Evolutionary conservation across 2,888 invertebrate species (phyloP).

Genomic region (Limenitis camilla): DNA sequence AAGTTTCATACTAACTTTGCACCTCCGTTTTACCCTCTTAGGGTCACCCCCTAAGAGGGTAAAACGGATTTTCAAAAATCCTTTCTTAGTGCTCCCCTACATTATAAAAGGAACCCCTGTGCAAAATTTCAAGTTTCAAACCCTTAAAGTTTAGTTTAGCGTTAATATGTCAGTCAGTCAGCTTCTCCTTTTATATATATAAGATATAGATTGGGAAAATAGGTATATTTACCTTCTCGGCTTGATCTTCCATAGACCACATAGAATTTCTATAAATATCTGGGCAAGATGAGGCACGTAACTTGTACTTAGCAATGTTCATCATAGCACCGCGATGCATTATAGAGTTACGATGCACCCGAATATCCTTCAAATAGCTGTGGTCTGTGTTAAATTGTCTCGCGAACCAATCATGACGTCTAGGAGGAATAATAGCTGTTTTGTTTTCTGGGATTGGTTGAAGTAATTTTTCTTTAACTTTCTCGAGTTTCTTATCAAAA

Average conservation of each 20-base stretch:
- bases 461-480: slow-evolving; percentile 54
- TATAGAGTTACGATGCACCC: slow-evolving; percentile 86
- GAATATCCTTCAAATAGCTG: slow-evolving; percentile 80
- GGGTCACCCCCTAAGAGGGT: too few relatives aligned
- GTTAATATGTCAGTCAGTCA: too few relatives aligned
- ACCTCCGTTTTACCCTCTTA: too few relatives aligned
- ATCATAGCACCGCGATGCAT: slow-evolving; percentile 91
- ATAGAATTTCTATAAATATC: slow-evolving; percentile 91
- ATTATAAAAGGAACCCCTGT: too few relatives aligned
- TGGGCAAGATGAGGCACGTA: slow-evolving; percentile 93
- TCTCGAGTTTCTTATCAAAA: slow-evolving; percentile 58
- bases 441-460: slow-evolving; percentile 66
- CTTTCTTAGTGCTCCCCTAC: too few relatives aligned
- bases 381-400: slow-evolving; percentile 75
- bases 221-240: slow-evolving; percentile 72
- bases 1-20: too few relatives aligned
- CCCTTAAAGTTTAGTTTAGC: too few relatives aligned
- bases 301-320: slow-evolving; percentile 86
- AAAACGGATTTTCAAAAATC: too few relatives aligned
- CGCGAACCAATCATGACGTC: slow-evolving; percentile 57
- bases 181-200: too few relatives aligned
- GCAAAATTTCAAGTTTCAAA: too few relatives aligned
- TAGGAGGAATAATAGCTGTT: slow-evolving; percentile 43
- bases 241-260: slow-evolving; percentile 85
- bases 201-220: too few relatives aligned